Evolutionary conservation across 2,888 invertebrate species (phyloP).

Genomic region (Portevinia maculata): DNA sequence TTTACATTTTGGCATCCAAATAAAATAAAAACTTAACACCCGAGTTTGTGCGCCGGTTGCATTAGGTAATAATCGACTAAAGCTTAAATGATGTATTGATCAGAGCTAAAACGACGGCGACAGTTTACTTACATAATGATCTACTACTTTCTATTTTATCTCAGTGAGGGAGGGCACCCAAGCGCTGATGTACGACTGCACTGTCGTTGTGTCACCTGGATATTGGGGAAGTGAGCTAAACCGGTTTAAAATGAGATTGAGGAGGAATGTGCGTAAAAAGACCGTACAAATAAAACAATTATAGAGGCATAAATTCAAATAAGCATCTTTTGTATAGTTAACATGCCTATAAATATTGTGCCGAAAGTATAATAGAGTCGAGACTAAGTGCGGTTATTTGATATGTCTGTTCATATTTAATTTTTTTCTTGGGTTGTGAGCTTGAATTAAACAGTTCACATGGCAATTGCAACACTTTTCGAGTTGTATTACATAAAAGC

Average conservation of each 20-base stretch:
- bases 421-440: not conserved
- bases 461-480: slow-evolving; percentile 18
- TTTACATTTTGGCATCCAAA: slow-evolving; percentile 49
- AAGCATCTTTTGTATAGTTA: not conserved
- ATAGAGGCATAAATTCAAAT: slow-evolving; percentile 1
- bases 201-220: slow-evolving; percentile 50
- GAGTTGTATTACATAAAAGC: slow-evolving; percentile 5
- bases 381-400: slow-evolving; percentile 4
- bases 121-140: slow-evolving; percentile 61
- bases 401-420: slow-evolving; percentile 6
- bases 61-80: slow-evolving; percentile 10
- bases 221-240: slow-evolving; percentile 58
- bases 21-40: slow-evolving; percentile 18
- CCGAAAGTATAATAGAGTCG: not conserved
- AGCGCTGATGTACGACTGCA: slow-evolving; percentile 6
- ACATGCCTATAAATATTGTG: not conserved
- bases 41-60: slow-evolving; percentile 28
- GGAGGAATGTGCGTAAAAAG: slow-evolving; percentile 19
- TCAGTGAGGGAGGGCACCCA: slow-evolving; percentile 14
- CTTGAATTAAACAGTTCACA: slow-evolving; percentile 8
- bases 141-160: slow-evolving; percentile 72
- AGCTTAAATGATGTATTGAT: slow-evolving; percentile 44
- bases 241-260: slow-evolving; percentile 35
- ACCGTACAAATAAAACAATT: not conserved
- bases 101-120: slow-evolving; percentile 34